These are phyloP conservation scores for Misgurnus anguillicaudatus DNA, from an alignment of 2,113 vertebrate genomes.

Conservation along the genomic window DNA sequence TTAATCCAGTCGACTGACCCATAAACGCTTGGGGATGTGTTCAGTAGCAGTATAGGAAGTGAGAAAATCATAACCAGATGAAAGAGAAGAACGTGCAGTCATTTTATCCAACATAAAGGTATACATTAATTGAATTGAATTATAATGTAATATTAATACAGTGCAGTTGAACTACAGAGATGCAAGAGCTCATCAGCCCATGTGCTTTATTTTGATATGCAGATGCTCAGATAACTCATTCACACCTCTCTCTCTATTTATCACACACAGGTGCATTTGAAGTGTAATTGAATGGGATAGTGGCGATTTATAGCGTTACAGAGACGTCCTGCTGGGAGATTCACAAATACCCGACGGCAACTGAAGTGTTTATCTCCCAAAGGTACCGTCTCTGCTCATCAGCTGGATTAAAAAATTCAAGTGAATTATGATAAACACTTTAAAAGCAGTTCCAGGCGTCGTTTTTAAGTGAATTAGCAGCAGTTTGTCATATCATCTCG, in stretches of 20 bases:
- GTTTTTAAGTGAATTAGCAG: constrained; percentile 50
- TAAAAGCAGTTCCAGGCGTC: constrained; percentile 12
- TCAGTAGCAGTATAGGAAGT: constrained; percentile 43
- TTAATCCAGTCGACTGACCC: constrained; percentile 68
- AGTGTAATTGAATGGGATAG: constrained; percentile 40
- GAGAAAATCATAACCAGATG: constrained; percentile 53
- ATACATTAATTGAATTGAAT: too few species aligned
- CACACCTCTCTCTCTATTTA: constrained; percentile 22
- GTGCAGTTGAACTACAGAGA: too few species aligned
- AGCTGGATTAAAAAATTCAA: constrained; percentile 32
- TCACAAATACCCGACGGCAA: constrained; percentile 29
- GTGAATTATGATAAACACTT: constrained; percentile 27
- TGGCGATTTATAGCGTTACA: constrained; percentile 23
- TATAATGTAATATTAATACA: too few species aligned
- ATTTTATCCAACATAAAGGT: too few species aligned
- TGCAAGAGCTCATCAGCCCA: not conserved
- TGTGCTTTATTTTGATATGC: not conserved
- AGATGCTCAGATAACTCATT: constrained; percentile 42
- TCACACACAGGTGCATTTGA: constrained; percentile 27
- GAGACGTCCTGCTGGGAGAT: constrained; percentile 37
- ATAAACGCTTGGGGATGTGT: constrained; percentile 44
- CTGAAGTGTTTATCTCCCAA: constrained; percentile 4
- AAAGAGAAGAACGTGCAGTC: constrained; percentile 6
- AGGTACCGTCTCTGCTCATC: constrained; percentile 34
- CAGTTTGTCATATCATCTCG: constrained; percentile 39